These are phyloP conservation scores for Platypus cylindrus DNA, from an alignment of 2,888 invertebrate genomes.

Conservation along the genomic window DNA sequence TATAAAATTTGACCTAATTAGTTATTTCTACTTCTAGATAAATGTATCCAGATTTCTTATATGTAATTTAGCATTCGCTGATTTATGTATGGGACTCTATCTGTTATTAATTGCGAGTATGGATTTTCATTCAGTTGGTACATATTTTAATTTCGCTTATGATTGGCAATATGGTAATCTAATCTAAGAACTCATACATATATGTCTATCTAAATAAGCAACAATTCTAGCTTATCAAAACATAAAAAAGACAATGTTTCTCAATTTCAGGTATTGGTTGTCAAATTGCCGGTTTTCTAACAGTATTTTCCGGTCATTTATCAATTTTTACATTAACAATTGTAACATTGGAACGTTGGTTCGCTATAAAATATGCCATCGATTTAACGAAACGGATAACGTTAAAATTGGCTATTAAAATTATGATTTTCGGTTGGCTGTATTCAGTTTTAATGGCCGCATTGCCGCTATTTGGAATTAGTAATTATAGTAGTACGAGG, in stretches of 20 bases:
- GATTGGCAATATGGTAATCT: constrained; percentile 69
- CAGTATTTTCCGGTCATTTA: constrained; percentile 75
- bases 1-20: not conserved
- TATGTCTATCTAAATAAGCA: too few relatives aligned
- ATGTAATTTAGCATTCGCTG: constrained; percentile 77
- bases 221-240: too few relatives aligned
- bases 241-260: not conserved
- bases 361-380: constrained; percentile 72
- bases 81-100: constrained; percentile 78
- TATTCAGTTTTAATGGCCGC: constrained; percentile 66
- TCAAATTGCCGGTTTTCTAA: constrained; percentile 75
- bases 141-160: constrained; percentile 82
- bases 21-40: constrained; percentile 7
- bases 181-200: too few relatives aligned
- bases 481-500: constrained; percentile 79
- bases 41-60: constrained; percentile 53
- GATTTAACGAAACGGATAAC: constrained; percentile 70
- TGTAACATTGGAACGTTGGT: constrained; percentile 76
- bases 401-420: constrained; percentile 55
- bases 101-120: constrained; percentile 71
- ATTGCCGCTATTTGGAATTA: constrained; percentile 70
- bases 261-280: constrained; percentile 54
- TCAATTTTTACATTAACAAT: constrained; percentile 79
- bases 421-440: constrained; percentile 69
- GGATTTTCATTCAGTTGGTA: constrained; percentile 71